Conservation (phyloP, 2,113 vertebrate species). For the Elanoides forficatus region DNA sequence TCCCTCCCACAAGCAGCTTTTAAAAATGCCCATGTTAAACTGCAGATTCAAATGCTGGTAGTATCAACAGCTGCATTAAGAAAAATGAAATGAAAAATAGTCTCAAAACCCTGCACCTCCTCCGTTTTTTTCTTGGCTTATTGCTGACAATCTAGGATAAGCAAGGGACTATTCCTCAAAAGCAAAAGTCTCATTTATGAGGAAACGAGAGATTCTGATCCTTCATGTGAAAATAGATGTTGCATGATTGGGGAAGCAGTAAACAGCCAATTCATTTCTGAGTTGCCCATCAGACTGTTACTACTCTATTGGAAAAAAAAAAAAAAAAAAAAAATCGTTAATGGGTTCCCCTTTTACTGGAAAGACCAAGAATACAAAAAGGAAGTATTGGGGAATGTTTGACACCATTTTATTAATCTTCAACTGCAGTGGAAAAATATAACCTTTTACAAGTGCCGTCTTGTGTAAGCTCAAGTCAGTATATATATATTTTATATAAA, state of each 20-base stretch:
- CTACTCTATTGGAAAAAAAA: neutral
- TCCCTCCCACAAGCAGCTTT: neutral
- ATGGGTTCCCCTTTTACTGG: neutral
- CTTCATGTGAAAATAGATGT: neutral
- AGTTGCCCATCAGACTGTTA: neutral
- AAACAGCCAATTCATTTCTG: neutral
- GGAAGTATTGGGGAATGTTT: conserved; percentile 86
- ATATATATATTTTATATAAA: conserved; percentile 59
- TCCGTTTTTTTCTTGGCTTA: neutral
- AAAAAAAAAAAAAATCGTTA: neutral
- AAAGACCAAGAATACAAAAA: conserved; percentile 76
- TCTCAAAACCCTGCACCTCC: neutral
- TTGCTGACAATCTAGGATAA: neutral
- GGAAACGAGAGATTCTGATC: neutral
- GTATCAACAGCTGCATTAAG: conserved; percentile 32
- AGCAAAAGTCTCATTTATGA: neutral
- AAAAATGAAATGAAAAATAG: neutral
- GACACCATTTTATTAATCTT: conserved; percentile 91
- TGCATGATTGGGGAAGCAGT: neutral
- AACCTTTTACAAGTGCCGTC: conserved; percentile 95
- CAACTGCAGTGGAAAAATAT: conserved; percentile 98
- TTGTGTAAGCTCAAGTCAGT: conserved; percentile 72
- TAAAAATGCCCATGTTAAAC: neutral
- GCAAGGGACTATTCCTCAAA: neutral
- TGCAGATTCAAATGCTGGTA: conserved; percentile 32